Conservation (phyloP, 2,113 vertebrate genomes). For the Cepphus grylle region DNA sequence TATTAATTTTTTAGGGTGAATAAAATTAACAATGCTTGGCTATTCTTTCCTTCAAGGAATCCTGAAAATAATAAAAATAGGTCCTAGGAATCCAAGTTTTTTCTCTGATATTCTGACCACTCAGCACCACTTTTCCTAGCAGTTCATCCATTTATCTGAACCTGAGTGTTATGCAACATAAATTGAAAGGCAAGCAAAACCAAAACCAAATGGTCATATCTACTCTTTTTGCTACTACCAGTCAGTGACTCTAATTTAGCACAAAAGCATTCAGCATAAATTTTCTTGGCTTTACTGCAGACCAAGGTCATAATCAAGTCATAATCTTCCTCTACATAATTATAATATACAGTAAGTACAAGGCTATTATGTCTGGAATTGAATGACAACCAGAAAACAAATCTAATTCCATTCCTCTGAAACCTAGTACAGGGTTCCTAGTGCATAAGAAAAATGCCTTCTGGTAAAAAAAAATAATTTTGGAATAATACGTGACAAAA, state of each 20-base stretch:
- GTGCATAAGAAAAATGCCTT: not conserved
- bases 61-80: not conserved
- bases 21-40: not conserved
- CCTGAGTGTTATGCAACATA: not conserved
- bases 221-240: not conserved
- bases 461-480: not conserved
- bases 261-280: not conserved
- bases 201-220: not conserved
- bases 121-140: not conserved
- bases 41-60: not conserved
- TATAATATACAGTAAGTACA: not conserved
- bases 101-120: not conserved
- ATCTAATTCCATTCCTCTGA: not conserved
- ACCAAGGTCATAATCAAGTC: slow-evolving; percentile 26
- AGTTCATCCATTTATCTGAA: not conserved
- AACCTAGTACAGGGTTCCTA: not conserved
- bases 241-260: not conserved
- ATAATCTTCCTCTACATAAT: not conserved
- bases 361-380: not conserved
- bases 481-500: not conserved
- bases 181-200: not conserved
- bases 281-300: not conserved
- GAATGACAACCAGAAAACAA: slow-evolving; percentile 6
- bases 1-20: not conserved
- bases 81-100: not conserved